Conservation (phyloP, 2,797 vertebrate genomes). For the Phataginus tetradactyla region DNA sequence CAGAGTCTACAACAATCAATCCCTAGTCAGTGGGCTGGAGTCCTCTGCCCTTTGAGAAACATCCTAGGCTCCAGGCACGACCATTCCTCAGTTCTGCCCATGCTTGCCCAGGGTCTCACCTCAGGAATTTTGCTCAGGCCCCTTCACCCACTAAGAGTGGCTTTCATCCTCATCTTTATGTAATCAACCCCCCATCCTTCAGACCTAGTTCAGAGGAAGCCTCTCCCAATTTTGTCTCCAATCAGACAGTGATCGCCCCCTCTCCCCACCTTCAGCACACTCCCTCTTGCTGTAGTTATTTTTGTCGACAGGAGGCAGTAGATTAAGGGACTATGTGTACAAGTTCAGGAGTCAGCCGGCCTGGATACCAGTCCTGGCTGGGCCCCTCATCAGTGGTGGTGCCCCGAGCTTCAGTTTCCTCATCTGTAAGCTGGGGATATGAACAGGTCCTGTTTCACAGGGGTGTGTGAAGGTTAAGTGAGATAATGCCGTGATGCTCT, state of each 20-base stretch:
- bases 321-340: not conserved
- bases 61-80: not conserved
- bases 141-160: too few relatives aligned
- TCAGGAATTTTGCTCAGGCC: not conserved
- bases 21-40: not conserved
- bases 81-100: not conserved
- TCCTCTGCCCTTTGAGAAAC: not conserved
- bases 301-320: not conserved
- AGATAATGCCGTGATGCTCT: rapidly evolving
- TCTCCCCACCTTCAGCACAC: not conserved
- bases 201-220: not conserved
- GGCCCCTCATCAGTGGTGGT: not conserved
- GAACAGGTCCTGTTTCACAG: not conserved
- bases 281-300: not conserved
- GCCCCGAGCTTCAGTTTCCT: not conserved
- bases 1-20: not conserved
- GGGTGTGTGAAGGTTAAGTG: not conserved
- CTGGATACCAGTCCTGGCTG: not conserved
- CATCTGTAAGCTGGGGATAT: not conserved
- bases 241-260: not conserved
- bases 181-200: not conserved
- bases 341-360: rapidly evolving
- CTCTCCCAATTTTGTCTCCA: not conserved
- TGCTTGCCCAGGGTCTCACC: rapidly evolving
- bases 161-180: not conserved